Evolutionary conservation across 2,113 vertebrate species (phyloP).

Genomic region (Pterophyllum scalare): DNA sequence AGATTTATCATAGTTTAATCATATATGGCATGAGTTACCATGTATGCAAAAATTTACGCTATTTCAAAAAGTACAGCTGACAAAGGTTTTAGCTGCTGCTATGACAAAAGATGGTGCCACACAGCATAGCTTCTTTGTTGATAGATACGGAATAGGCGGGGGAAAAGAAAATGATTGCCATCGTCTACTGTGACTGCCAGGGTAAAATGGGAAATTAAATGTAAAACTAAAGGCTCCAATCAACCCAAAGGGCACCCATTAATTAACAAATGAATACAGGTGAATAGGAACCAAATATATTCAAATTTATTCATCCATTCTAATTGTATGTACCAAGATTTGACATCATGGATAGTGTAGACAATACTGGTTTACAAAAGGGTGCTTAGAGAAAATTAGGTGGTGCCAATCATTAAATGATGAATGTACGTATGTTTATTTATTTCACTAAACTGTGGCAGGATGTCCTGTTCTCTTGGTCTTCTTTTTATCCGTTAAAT

Average conservation of each 20-base stretch:
- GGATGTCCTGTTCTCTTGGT: background rate
- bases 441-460: background rate
- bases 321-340: conserved; percentile 29
- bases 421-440: too few species aligned
- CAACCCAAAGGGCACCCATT: conserved; percentile 48
- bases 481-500: background rate
- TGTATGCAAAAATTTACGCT: background rate
- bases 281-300: conserved; percentile 38
- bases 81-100: background rate
- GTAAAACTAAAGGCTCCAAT: conserved; percentile 44
- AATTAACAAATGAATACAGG: conserved; percentile 50
- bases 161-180: background rate
- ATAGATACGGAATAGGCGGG: background rate
- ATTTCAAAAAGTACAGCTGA: background rate
- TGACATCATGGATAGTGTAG: conserved; percentile 31
- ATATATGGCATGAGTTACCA: background rate
- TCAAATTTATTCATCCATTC: conserved; percentile 49
- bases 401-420: conserved; percentile 1
- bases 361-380: conserved; percentile 27
- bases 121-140: background rate
- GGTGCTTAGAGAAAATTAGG: conserved; percentile 6
- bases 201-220: conserved; percentile 32
- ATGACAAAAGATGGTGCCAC: background rate
- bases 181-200: background rate
- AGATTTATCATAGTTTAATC: background rate